These are phyloP conservation scores for Mustela nigripes DNA, from an alignment of 2,113 vertebrate genomes.

Conservation along the genomic window DNA sequence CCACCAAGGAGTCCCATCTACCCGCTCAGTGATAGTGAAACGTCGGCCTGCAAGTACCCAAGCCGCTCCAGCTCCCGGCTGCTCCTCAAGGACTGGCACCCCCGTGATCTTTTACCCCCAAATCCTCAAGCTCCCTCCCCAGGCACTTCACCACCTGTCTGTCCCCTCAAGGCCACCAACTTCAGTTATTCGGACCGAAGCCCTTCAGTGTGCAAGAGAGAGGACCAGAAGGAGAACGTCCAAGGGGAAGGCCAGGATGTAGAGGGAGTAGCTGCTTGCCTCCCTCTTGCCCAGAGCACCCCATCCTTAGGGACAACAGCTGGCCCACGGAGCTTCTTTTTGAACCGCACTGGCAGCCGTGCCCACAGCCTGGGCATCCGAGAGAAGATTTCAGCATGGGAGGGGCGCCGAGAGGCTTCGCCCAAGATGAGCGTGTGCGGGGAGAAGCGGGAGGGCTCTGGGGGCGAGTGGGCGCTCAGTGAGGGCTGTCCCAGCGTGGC, in stretches of 20 bases:
- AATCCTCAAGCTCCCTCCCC: constrained; percentile 85
- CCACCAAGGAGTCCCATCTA: constrained; percentile 89
- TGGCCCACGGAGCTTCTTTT: constrained; percentile 89
- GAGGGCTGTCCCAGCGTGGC: constrained; percentile 95
- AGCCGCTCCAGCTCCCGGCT: constrained; percentile 88
- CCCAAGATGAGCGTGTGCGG: constrained; percentile 93
- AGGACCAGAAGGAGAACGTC: constrained; percentile 88
- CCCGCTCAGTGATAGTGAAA: constrained; percentile 92
- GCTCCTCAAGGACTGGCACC: constrained; percentile 90
- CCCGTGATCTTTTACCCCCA: constrained; percentile 83
- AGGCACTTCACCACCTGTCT: constrained; percentile 86
- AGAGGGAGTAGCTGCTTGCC: constrained; percentile 87
- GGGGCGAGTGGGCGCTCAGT: constrained; percentile 90
- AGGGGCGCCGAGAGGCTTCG: constrained; percentile 91
- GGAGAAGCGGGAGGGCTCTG: constrained; percentile 92
- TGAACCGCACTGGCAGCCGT: constrained; percentile 87
- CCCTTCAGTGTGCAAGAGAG: constrained; percentile 90
- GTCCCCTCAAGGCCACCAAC: constrained; percentile 91
- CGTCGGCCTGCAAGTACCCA: constrained; percentile 88
- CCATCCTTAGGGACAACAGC: constrained; percentile 89
- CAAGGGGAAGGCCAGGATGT: constrained; percentile 82
- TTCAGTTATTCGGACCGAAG: constrained; percentile 94
- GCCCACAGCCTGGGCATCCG: constrained; percentile 92
- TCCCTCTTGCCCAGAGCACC: constrained; percentile 90
- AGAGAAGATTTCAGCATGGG: constrained; percentile 99